Conservation (phyloP, 2,797 vertebrate species). For the Mormyrops boulengeri region DNA sequence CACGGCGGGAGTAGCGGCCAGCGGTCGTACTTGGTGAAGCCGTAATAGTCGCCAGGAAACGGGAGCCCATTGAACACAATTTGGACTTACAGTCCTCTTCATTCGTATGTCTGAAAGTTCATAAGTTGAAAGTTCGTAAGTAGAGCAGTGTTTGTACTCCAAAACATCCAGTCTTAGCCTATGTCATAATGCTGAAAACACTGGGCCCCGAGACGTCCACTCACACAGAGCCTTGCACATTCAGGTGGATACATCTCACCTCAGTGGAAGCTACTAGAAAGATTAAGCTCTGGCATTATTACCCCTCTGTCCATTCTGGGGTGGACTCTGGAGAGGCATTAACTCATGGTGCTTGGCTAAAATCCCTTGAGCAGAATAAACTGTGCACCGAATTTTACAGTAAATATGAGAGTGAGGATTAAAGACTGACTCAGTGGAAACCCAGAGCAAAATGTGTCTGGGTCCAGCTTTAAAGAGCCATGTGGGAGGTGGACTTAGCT, state of each 20-base stretch:
- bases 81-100: too few species aligned
- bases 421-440: background rate
- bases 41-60: too few species aligned
- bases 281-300: background rate
- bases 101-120: too few species aligned
- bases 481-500: background rate
- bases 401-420: background rate
- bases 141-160: too few species aligned
- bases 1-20: too few species aligned
- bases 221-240: background rate
- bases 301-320: background rate
- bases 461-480: background rate
- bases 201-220: background rate
- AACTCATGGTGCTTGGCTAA: background rate
- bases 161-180: background rate
- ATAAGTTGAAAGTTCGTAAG: too few species aligned
- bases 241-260: constrained; percentile 19
- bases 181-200: background rate
- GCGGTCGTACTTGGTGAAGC: too few species aligned
- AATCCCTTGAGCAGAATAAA: constrained; percentile 1
- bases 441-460: background rate
- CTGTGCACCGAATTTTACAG: background rate
- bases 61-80: too few species aligned
- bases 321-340: background rate
- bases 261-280: background rate